Evolutionary conservation across 2,888 invertebrate species (phyloP).

Genomic region (Cephus sareptanus): DNA sequence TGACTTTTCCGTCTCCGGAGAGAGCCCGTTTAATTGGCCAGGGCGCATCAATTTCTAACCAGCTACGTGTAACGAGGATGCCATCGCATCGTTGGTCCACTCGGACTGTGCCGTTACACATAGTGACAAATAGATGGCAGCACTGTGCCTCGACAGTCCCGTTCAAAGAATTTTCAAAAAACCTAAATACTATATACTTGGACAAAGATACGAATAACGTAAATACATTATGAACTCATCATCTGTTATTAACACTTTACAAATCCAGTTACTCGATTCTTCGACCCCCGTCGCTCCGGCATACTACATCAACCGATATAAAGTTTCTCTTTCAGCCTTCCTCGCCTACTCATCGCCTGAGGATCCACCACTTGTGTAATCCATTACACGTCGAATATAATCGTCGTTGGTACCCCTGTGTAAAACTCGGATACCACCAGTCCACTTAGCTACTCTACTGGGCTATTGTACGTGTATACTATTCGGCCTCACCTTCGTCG

Average conservation of each 20-base stretch:
- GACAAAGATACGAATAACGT: background rate
- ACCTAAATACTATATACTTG: background rate
- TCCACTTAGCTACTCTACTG: background rate
- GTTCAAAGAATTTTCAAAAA: background rate
- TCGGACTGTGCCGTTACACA: background rate
- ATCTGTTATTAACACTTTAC: background rate
- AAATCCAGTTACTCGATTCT: background rate
- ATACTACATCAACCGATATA: background rate
- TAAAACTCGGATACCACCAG: background rate
- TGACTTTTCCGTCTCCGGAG: background rate
- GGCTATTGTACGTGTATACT: background rate
- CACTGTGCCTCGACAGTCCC: background rate
- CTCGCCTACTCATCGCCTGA: background rate
- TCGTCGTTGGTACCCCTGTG: background rate
- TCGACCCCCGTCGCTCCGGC: background rate
- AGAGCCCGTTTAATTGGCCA: slow-evolving; percentile 33
- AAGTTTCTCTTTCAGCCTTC: background rate
- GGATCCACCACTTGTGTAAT: background rate
- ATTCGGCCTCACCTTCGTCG: background rate
- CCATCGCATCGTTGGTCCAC: background rate
- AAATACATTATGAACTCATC: background rate
- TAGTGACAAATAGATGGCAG: background rate
- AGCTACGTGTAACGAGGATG: slow-evolving; percentile 30
- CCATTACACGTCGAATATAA: background rate
- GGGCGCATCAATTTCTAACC: slow-evolving; percentile 30